phyloP scores from a whole-genome alignment of 2,888 invertebrate species.

The Nomada ferruginata region DNA sequence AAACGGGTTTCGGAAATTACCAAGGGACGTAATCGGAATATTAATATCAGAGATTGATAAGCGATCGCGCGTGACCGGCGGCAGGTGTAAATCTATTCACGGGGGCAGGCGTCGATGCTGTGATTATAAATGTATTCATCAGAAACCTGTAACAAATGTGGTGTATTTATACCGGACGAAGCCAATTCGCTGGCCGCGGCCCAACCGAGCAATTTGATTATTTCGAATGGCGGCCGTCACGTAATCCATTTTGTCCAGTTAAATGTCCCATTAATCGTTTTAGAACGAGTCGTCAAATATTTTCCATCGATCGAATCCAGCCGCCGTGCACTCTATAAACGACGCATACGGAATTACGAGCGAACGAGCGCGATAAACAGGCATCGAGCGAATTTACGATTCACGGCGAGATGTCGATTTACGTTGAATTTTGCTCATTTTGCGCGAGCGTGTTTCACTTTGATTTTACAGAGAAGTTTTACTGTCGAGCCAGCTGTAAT shows the following conservation, averaged over 20 bases:
- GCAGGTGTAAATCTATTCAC: constrained; percentile 58
- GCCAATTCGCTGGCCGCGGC: constrained; percentile 43
- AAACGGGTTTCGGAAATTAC: constrained; percentile 45
- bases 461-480: too few species aligned
- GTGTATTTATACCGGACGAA: constrained; percentile 58
- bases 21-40: constrained; percentile 45
- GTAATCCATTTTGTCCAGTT: constrained; percentile 70
- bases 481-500: too few species aligned
- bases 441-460: too few species aligned
- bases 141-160: constrained; percentile 64
- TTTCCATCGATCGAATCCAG: constrained; percentile 53
- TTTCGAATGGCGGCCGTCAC: constrained; percentile 65
- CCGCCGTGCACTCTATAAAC: constrained; percentile 48
- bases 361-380: constrained; percentile 10
- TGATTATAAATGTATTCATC: constrained; percentile 64
- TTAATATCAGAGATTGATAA: constrained; percentile 59
- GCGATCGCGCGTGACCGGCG: constrained; percentile 35
- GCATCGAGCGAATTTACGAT: neutral
- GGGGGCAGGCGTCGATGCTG: constrained; percentile 38
- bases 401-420: neutral
- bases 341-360: constrained; percentile 42
- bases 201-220: constrained; percentile 68
- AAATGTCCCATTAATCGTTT: constrained; percentile 71
- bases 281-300: constrained; percentile 69
- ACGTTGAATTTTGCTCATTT: neutral